These are phyloP conservation scores for Bombus difficillimus DNA, from an alignment of 1,140 invertebrate genomes.

Conservation along the genomic window DNA sequence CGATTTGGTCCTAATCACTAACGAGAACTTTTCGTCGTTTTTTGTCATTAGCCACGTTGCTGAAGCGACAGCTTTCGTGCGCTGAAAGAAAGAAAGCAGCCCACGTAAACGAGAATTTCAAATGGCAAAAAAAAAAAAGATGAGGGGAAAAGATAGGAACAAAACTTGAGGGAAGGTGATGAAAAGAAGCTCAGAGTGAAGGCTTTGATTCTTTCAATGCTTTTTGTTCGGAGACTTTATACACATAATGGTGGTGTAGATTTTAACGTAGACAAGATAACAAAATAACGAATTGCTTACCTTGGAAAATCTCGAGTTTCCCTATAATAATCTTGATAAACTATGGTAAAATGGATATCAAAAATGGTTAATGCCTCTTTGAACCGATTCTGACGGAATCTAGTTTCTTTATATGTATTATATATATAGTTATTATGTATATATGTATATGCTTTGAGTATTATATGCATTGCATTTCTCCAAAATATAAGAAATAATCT, in stretches of 20 bases:
- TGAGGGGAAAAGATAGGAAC: not conserved
- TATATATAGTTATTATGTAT: not conserved
- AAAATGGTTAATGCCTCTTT: not conserved
- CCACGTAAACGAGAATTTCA: too few relatives aligned
- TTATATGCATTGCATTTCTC: too few relatives aligned
- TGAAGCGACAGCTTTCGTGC: slow-evolving; percentile 6
- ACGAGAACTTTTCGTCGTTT: slow-evolving; percentile 33
- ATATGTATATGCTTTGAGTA: not conserved
- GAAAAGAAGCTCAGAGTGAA: not conserved
- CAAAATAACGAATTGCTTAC: not conserved
- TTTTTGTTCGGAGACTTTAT: not conserved
- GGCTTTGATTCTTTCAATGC: not conserved
- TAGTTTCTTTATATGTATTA: not conserved
- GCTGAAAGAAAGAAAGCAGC: not conserved
- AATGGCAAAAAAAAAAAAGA: too few relatives aligned
- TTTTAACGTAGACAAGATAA: not conserved
- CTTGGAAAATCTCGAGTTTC: not conserved
- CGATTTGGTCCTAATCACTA: slow-evolving; percentile 11
- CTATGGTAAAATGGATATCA: not conserved
- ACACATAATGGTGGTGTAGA: not conserved
- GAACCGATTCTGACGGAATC: not conserved
- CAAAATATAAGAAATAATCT: too few relatives aligned
- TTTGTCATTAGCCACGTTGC: slow-evolving; percentile 25
- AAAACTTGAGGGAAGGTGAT: not conserved
- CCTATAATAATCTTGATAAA: not conserved